Evolutionary conservation across 92 coral and sea anemone species (phyloP).

Genomic region (Paramuricea clavata): DNA sequence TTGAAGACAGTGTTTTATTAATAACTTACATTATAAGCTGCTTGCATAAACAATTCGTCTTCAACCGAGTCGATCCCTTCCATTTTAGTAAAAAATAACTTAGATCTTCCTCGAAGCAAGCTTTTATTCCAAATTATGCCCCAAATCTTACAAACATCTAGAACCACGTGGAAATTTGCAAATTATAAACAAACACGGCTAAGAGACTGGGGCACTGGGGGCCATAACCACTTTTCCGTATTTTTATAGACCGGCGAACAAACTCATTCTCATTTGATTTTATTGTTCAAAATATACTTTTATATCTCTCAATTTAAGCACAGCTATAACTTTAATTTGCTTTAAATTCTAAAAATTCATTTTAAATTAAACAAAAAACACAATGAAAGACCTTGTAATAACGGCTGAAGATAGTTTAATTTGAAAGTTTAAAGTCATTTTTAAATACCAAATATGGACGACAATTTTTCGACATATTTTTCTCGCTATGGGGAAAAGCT

Average conservation of each 20-base stretch:
- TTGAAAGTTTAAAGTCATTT: background rate
- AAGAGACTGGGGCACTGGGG: background rate
- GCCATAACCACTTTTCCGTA: background rate
- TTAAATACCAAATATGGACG: background rate
- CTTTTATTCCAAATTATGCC: background rate
- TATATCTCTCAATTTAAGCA: background rate
- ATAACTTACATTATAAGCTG: conserved; percentile 6
- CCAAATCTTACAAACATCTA: too few relatives aligned
- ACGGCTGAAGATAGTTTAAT: background rate
- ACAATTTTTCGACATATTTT: background rate
- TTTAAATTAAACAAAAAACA: background rate
- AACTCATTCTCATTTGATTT: background rate
- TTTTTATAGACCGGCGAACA: background rate
- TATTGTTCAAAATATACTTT: background rate
- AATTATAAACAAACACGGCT: background rate
- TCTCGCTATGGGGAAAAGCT: background rate
- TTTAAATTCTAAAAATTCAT: background rate
- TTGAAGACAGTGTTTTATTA: background rate
- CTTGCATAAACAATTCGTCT: background rate
- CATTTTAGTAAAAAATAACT: background rate
- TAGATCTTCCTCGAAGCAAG: background rate
- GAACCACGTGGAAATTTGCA: background rate
- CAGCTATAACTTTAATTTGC: background rate
- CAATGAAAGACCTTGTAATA: background rate
- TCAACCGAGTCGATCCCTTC: conserved; percentile 34